Evolutionary conservation across 1,140 invertebrate genomes (phyloP).

Genomic region (Scaptodrosophila lebanonensis): DNA sequence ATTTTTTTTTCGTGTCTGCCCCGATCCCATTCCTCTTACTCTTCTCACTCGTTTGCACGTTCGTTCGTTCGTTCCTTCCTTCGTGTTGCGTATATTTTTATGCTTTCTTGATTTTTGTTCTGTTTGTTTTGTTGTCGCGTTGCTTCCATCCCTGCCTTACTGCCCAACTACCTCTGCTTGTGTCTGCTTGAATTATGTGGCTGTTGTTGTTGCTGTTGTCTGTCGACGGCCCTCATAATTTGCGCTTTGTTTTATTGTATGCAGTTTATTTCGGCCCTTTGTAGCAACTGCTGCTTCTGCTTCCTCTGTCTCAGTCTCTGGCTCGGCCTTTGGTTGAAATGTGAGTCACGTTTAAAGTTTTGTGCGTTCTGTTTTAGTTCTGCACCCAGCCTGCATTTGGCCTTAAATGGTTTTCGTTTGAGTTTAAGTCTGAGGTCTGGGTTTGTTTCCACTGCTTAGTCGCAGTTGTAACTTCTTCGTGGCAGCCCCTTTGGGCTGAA

Average conservation of each 20-base stretch:
- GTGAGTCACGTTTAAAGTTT: slow-evolving; percentile 67
- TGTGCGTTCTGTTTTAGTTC: slow-evolving; percentile 28
- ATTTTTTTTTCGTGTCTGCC: slow-evolving; percentile 46
- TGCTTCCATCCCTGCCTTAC: not conserved
- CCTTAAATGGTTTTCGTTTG: slow-evolving; percentile 50
- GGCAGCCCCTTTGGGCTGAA: slow-evolving; percentile 8
- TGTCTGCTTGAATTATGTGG: slow-evolving; percentile 12
- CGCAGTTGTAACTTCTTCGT: slow-evolving; percentile 1
- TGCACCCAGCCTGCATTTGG: slow-evolving; percentile 18
- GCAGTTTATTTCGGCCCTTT: slow-evolving; percentile 50
- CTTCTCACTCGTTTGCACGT: slow-evolving; percentile 4
- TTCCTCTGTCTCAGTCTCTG: not conserved
- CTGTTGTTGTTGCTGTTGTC: slow-evolving; percentile 20
- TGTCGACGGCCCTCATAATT: slow-evolving; percentile 56
- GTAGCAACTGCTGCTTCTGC: not conserved
- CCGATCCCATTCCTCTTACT: not conserved
- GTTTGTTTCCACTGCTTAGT: slow-evolving; percentile 22
- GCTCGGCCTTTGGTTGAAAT: slow-evolving; percentile 48
- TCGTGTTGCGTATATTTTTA: slow-evolving; percentile 42
- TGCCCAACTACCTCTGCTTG: slow-evolving; percentile 2
- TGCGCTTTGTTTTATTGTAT: slow-evolving; percentile 64
- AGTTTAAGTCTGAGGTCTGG: slow-evolving; percentile 16
- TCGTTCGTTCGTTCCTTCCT: slow-evolving; percentile 4
- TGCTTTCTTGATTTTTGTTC: slow-evolving; percentile 47
- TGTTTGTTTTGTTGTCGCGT: slow-evolving; percentile 32